Conservation (phyloP, 35 echinoderm and acorn worm genomes). For the Chiridota heheva region DNA sequence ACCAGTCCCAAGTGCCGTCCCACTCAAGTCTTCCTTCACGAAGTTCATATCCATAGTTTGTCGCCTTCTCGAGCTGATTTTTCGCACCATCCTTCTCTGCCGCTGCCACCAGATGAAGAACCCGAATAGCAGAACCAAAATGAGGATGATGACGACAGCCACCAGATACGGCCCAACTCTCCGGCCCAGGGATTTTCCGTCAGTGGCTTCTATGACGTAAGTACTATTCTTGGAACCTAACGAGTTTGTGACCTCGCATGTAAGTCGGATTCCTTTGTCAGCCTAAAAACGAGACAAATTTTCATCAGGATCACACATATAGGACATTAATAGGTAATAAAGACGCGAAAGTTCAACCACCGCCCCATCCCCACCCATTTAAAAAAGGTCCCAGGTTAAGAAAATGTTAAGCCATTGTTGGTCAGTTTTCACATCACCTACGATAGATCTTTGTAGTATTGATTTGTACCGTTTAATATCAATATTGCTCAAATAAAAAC, state of each 20-base stretch:
- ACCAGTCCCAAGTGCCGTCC: background rate
- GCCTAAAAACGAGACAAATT: too few species aligned
- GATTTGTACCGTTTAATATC: too few species aligned
- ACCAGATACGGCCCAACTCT: constrained; percentile 15
- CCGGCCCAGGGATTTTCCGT: background rate
- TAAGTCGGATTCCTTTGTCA: background rate
- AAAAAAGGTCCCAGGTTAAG: too few species aligned
- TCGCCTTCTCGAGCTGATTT: constrained; percentile 22
- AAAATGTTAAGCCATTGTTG: too few species aligned
- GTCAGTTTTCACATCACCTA: too few species aligned
- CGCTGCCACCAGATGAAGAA: constrained; percentile 29
- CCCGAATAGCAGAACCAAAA: background rate
- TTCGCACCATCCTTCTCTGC: constrained; percentile 19
- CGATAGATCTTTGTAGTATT: too few species aligned
- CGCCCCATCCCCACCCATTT: too few species aligned
- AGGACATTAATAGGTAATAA: too few species aligned
- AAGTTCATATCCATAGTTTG: background rate
- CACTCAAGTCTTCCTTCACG: background rate
- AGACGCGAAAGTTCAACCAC: too few species aligned
- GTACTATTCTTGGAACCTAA: background rate
- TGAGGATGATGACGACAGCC: background rate
- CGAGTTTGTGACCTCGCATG: constrained; percentile 13
- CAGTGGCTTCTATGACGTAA: background rate
- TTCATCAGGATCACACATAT: too few species aligned
- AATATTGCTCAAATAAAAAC: too few species aligned